Percentiles rank a stretch among this genome's conserved stretches.
phyloP scores from a whole-genome alignment of 2,888 invertebrate genomes.

The Lapara coniferarum region DNA sequence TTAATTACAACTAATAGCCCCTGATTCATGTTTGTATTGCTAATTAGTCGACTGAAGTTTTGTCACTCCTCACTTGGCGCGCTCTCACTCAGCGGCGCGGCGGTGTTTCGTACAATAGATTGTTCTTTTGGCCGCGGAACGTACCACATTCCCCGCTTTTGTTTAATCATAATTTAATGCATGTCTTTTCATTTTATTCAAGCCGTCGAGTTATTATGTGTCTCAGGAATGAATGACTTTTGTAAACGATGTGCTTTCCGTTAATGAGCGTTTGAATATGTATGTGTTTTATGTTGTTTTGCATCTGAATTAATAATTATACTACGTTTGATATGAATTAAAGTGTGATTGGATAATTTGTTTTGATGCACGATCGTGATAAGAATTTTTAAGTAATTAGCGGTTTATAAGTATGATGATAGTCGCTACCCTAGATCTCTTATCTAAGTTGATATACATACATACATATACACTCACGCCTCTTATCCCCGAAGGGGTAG shows the following conservation, averaged over 20 bases:
- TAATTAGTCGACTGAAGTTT: conserved; percentile 83
- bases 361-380: conserved; percentile 31
- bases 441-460: too few species aligned
- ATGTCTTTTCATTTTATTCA: conserved; percentile 46
- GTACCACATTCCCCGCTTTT: conserved; percentile 59
- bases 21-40: conserved; percentile 84
- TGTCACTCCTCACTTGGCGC: conserved; percentile 78
- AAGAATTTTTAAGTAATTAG: conserved; percentile 28
- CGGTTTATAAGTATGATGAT: background rate
- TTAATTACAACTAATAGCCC: conserved; percentile 83
- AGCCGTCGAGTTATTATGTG: conserved; percentile 28
- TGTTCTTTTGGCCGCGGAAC: conserved; percentile 66
- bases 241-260: conserved; percentile 25
- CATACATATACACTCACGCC: too few species aligned
- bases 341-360: conserved; percentile 22
- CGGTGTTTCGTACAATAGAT: conserved; percentile 73
- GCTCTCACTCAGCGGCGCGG: conserved; percentile 54
- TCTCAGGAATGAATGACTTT: conserved; percentile 29
- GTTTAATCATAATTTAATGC: conserved; percentile 65
- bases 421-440: background rate
- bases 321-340: conserved; percentile 16
- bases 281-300: conserved; percentile 24
- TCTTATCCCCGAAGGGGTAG: too few species aligned
- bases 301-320: conserved; percentile 17
- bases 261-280: conserved; percentile 28